A percentile compares a stretch with the other conserved stretches of the same genome.
phyloP scores from a whole-genome alignment of 2,113 vertebrate genomes.

The Triplophysa rosa region DNA sequence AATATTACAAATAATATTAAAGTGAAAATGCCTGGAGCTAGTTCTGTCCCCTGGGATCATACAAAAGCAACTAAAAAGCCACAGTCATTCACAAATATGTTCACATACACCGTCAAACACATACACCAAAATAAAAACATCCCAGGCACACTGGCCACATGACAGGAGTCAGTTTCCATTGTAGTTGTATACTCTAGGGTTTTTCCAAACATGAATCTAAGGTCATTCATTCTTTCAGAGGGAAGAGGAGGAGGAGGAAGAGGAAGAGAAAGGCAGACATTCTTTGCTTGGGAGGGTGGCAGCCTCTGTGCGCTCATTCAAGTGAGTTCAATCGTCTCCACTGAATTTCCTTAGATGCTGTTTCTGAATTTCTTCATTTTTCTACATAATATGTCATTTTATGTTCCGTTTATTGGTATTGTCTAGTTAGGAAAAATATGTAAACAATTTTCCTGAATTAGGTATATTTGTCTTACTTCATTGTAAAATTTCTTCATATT shows the following conservation, averaged over 20 bases:
- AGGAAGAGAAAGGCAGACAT: conserved; percentile 59
- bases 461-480: no score
- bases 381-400: no score
- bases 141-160: not conserved
- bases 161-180: conserved; percentile 1
- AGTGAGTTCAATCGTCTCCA: conserved; percentile 56
- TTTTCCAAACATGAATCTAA: not conserved
- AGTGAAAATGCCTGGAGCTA: no score
- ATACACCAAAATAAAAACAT: conserved; percentile 14
- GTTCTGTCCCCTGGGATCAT: not conserved
- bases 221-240: conserved; percentile 33
- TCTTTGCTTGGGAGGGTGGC: conserved; percentile 70
- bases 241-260: conserved; percentile 53
- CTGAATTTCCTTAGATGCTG: not conserved
- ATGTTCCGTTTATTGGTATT: no score
- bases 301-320: conserved; percentile 73
- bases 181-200: not conserved
- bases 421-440: no score
- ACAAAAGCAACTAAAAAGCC: not conserved
- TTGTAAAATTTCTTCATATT: no score
- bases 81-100: conserved; percentile 10
- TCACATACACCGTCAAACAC: conserved; percentile 30
- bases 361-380: not conserved
- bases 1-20: no score
- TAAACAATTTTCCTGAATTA: no score